phyloP scores from a whole-genome alignment of 2,797 vertebrate species.

The Anniella stebbinsi region DNA sequence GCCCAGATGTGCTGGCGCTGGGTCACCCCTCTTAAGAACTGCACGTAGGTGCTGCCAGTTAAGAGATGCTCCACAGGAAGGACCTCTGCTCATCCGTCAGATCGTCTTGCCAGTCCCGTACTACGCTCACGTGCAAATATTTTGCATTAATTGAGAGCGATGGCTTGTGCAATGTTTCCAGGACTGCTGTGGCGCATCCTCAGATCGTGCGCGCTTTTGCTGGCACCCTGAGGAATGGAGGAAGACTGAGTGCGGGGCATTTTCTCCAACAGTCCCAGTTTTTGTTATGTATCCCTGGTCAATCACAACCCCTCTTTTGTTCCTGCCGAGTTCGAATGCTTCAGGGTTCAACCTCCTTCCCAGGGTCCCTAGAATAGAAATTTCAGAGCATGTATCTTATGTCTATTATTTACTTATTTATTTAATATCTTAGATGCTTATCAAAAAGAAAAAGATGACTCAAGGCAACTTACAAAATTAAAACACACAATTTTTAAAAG shows the following conservation, averaged over 20 bases:
- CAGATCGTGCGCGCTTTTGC: fast-evolving
- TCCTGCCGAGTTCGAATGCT: too few relatives aligned
- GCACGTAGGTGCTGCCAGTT: background rate
- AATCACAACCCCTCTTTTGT: too few relatives aligned
- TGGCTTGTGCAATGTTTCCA: background rate
- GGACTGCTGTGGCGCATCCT: fast-evolving
- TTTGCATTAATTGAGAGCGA: background rate
- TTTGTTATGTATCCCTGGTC: too few relatives aligned
- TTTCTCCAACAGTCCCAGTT: background rate
- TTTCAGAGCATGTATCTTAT: too few relatives aligned
- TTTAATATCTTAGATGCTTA: too few relatives aligned
- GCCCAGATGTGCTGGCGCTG: background rate
- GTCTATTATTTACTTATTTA: too few relatives aligned
- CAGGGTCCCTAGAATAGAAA: too few relatives aligned
- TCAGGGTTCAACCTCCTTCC: too few relatives aligned
- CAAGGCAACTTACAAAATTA: too few relatives aligned
- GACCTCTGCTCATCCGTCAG: background rate
- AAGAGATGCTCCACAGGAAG: background rate
- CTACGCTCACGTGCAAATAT: background rate
- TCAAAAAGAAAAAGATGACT: too few relatives aligned
- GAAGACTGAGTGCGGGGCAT: background rate
- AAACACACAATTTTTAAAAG: too few relatives aligned
- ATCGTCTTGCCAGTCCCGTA: background rate
- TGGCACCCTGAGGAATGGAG: background rate
- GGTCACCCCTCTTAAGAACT: background rate